Evolutionary conservation across 2,888 invertebrate species (phyloP).

Genomic region (Incurvaria masculella): DNA sequence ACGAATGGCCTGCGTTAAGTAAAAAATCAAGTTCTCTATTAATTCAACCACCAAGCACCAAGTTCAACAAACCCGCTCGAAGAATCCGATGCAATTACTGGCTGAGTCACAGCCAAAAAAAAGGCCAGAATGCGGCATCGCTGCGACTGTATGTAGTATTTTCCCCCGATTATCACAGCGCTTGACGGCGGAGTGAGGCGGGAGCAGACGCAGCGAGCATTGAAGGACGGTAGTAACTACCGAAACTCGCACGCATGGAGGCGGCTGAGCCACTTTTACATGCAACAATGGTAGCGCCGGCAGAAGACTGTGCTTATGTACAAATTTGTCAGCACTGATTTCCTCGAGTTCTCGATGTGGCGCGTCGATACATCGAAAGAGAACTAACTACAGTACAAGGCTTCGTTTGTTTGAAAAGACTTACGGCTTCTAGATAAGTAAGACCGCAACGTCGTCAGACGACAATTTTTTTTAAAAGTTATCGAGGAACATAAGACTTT

Average conservation of each 20-base stretch:
- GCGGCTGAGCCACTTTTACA: conserved; percentile 9
- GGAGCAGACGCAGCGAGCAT: conserved; percentile 29
- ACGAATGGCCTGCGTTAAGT: too few species aligned
- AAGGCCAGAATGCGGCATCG: conserved; percentile 20
- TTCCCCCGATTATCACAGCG: conserved; percentile 50
- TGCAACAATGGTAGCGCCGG: too few species aligned
- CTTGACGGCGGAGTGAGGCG: conserved; percentile 32
- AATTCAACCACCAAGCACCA: neutral
- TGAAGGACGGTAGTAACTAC: conserved; percentile 20
- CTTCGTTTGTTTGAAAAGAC: too few species aligned
- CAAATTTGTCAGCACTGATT: too few species aligned
- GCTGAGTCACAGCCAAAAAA: neutral
- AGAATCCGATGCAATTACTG: neutral
- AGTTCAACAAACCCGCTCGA: neutral
- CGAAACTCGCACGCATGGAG: conserved; percentile 18
- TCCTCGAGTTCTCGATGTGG: too few species aligned
- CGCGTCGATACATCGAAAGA: too few species aligned
- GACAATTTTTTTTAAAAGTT: too few species aligned
- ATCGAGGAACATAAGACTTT: too few species aligned
- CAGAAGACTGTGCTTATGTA: too few species aligned
- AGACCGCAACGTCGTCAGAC: too few species aligned
- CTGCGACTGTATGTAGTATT: conserved; percentile 48
- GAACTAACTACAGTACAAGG: too few species aligned
- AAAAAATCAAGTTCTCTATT: neutral
- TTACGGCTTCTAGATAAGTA: too few species aligned